Evolutionary conservation across 2,888 invertebrate genomes (phyloP), one percentile per base, ranked within the genome.

Genomic region (Melieria crassipennis): DNA sequence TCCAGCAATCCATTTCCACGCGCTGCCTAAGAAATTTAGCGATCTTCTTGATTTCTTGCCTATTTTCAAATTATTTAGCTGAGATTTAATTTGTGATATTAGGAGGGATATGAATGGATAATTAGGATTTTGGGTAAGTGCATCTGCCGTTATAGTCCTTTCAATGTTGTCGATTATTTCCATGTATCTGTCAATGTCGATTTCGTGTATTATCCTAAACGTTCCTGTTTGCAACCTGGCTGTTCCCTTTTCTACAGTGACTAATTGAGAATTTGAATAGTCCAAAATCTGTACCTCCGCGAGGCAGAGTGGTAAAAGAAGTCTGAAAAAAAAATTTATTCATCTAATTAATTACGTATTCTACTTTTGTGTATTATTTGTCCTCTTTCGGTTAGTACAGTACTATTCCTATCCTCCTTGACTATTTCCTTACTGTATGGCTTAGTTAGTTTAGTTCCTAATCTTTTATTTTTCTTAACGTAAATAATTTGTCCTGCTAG

Each of bases 81-180:
- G 47, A 7, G 6, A 48, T 46, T 52, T n/a, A 30, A 57, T 10
- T 69, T 63, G 63, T 46, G 48, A 50, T 48, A 57, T 63, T 47
- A 62, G 46, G 11, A 46, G 57, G 56, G 46, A 42, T 48, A 69
- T 62, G 63, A 69, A 63, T 11, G 69, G 69, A 48, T 57, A 48
- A 30, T 52, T 50, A 52, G 55, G 16, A 47, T 69, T 61, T 50
- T 52, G 46, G 30, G 42, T 45, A 3, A 16, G 10, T 56, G 42
- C 10, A 46, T 48, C 48, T 16, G 45, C 7, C 48, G 9, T 52
- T 11, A 56, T 48, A 7, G 46, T 47, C 4, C 30, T 13, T 45
- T 42, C 13, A 0, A 63, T 45, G 5, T 69, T 43, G 4, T 63
- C 42, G 9, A 69, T 7, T n/a, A 45, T 56, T 13, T 52, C 13